Percentiles rank a stretch among this genome's conserved stretches.
These are phyloP conservation scores for Hycleus cichorii DNA, from an alignment of 1,140 invertebrate species.

Conservation along the genomic window DNA sequence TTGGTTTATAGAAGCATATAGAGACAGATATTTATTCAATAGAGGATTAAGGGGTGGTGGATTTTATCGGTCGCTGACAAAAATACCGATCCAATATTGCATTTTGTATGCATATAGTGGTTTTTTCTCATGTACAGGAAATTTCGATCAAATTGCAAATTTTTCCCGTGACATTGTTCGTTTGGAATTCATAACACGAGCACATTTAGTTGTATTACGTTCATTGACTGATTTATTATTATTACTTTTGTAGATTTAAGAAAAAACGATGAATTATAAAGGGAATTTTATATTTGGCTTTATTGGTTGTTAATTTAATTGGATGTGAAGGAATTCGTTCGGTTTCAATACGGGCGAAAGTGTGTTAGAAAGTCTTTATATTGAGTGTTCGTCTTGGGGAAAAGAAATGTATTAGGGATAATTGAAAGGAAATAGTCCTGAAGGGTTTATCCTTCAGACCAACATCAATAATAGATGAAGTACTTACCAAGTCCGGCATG, in stretches of 20 bases:
- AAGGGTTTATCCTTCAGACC: neutral
- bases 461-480: constrained; percentile 10
- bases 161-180: constrained; percentile 13
- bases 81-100: constrained; percentile 23
- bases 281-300: too few species aligned
- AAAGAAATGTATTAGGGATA: neutral
- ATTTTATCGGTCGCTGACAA: constrained; percentile 20
- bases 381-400: too few species aligned
- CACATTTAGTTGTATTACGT: too few species aligned
- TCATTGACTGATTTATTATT: too few species aligned
- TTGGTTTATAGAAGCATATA: constrained; percentile 17
- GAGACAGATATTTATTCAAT: constrained; percentile 20
- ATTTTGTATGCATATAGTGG: constrained; percentile 11
- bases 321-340: too few species aligned
- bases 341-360: too few species aligned
- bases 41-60: constrained; percentile 10
- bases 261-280: too few species aligned
- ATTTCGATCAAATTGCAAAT: constrained; percentile 22
- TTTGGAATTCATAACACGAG: too few species aligned
- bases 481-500: constrained; percentile 81
- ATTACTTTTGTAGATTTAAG: too few species aligned
- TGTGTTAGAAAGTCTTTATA: too few species aligned
- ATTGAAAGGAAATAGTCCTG: constrained; percentile 12
- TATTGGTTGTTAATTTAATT: too few species aligned
- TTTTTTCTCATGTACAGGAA: neutral